Percentiles rank a stretch among this genome's conserved stretches.
These are phyloP conservation scores for Eupsittula cactorum DNA, from an alignment of 2,113 vertebrate genomes.

Conservation along the genomic window DNA sequence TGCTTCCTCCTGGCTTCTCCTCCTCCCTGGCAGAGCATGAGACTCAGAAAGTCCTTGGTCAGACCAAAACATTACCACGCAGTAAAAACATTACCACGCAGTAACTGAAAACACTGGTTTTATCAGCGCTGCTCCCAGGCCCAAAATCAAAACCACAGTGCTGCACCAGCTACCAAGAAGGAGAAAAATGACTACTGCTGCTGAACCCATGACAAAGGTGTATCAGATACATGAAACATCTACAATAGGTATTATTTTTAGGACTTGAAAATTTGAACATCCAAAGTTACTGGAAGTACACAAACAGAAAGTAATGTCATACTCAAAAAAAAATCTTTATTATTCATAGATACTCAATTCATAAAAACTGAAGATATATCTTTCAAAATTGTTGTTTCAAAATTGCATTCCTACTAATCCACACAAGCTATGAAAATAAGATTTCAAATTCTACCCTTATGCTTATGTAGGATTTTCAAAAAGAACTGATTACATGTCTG, in stretches of 20 bases:
- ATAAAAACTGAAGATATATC: neutral
- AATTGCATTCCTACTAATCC: neutral
- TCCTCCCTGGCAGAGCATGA: no score
- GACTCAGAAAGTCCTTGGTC: no score
- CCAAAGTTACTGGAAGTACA: neutral
- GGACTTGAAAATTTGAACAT: neutral
- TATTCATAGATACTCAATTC: neutral
- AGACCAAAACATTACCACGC: no score
- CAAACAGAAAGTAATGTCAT: neutral
- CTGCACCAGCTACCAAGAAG: no score
- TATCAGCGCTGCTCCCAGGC: no score
- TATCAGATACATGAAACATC: neutral
- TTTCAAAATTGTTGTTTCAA: neutral
- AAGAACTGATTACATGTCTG: conserved; percentile 14
- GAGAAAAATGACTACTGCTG: no score
- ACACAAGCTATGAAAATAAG: neutral
- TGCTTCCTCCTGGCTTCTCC: no score
- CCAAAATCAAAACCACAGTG: no score
- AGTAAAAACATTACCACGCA: no score
- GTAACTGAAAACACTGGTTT: no score
- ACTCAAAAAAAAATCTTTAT: neutral
- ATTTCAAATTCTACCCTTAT: neutral
- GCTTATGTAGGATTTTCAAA: neutral
- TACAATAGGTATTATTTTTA: neutral
- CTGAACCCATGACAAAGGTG: no score